Evolutionary conservation across 2,888 invertebrate genomes (phyloP), one percentile per base, ranked within the genome.

Genomic region (Eristalis pertinax): DNA sequence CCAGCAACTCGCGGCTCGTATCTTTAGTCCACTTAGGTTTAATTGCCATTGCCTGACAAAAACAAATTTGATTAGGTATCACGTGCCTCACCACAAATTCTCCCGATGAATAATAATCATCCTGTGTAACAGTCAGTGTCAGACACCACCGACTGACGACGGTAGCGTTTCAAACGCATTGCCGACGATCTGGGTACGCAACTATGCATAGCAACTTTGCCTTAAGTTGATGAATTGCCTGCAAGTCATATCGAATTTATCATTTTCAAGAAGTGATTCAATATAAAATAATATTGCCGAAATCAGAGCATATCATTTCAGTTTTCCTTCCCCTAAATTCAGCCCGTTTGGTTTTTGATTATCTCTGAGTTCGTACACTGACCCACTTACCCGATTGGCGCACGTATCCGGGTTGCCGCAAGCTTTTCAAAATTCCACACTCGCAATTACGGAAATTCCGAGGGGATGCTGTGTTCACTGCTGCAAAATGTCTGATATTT

Each of bases 21-120:
- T 19, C 22, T 11, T 68, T 50, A n/a, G 26, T 56, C 64, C 43
- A 32, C 22, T 65, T 78, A 73, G 15, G 26, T 60, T 65, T 60
- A 79, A 72, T 65, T 79, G 65, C 79, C 67, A 79, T 79, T 73
- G 79, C 79, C 79, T 79, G 79, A 79, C 79, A 73, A 32, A n/a
- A 67, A 26, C 67, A 38, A 79, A 79, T 79, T 79, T 73, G 73
- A 79, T 79, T 72, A 79, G 50, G 13, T 65, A 22, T 67, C 79
- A 79, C 60, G 72, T 73, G 79, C 79, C 60, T 50, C 24, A 35
- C 38, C 50, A 67, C 73, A 50, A 79, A 72, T 68, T 43, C 62
- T 32, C 64, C 63, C 29, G n/a, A 29, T 43, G 79, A 79, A 67
- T 79, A 65, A 72, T 60, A 67, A 73, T 60, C 67, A 67, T 73